Evolutionary conservation across 2,797 vertebrate species (phyloP), one percentile per base, ranked within the genome.

Genomic region (Peromyscus eremicus): DNA sequence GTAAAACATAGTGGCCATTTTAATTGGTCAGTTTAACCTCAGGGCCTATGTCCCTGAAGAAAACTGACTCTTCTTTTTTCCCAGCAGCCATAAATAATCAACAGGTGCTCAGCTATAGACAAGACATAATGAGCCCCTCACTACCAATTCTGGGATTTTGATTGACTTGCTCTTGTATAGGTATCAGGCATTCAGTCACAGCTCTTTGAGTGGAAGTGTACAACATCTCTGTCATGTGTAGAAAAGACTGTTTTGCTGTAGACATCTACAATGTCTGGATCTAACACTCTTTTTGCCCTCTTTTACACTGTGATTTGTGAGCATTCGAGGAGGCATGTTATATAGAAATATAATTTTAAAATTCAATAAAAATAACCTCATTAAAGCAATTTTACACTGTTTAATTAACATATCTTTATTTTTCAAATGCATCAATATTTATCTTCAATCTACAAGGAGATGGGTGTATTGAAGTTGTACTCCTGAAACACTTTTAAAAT

Each of bases 351-450:
- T 46, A 95, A 62, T 40, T 88, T 4, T 89, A 80, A 92, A 19
- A 2, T 5, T 88, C 84, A 80, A 40, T 29, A 76, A 57, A 88
- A 71, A 60, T 71, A 93, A 4, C 46, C 6, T 84, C 5, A 96
- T 97, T 88, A 97, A 82, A 98, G 94, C 62, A 77, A 89, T 40
- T 70, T 68, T 62, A 94, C 90, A 82, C n/a, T 92, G 32, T 94
- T 96, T 71, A 6, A 77, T 10, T 90, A 68, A 77, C 19, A 4
- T 23, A 4, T 8, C 29, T 89, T 49, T 97, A 86, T 40, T 34
- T 96, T 94, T 95, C 94, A 70, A 34, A 70, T 84, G 66, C 96
- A 4, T 52, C 92, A 94, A 17, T 60, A 32, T 37, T 93, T 14
- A 85, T 4, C 37, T 64, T 37, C 87, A 92, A n/a, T 73, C 3